phyloP scores from a whole-genome alignment of 2,888 invertebrate species.

The Agrochola macilenta region DNA sequence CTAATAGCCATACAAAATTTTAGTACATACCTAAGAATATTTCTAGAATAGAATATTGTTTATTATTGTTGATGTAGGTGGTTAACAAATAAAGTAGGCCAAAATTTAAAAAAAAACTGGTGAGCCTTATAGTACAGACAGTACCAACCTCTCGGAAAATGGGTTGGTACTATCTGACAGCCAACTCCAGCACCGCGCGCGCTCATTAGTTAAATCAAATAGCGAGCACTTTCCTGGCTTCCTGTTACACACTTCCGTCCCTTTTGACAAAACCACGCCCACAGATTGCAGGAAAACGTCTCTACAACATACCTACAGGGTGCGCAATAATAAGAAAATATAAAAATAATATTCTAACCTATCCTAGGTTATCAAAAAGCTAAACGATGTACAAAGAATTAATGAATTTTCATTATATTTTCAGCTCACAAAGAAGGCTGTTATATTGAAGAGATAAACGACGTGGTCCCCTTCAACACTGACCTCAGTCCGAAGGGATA shows the following conservation, averaged over 20 bases:
- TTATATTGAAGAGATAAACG: slow-evolving; percentile 79
- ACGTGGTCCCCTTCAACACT: slow-evolving; percentile 79
- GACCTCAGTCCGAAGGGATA: slow-evolving; percentile 72
- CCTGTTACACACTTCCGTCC: too few relatives aligned
- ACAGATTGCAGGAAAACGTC: neutral
- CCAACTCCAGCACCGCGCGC: too few relatives aligned
- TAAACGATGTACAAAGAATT: neutral
- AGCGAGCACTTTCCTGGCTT: too few relatives aligned
- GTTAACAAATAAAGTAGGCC: neutral
- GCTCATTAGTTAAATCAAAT: too few relatives aligned
- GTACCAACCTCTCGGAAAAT: too few relatives aligned
- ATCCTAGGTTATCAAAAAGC: neutral
- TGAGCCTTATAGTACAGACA: too few relatives aligned
- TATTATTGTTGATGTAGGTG: neutral
- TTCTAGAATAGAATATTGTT: neutral
- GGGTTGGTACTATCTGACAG: too few relatives aligned
- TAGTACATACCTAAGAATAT: neutral
- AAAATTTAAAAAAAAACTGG: neutral
- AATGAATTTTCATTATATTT: slow-evolving; percentile 63
- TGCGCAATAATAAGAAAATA: neutral
- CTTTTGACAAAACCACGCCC: too few relatives aligned
- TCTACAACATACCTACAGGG: neutral
- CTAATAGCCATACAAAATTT: neutral
- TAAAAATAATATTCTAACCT: neutral
- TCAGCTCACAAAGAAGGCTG: slow-evolving; percentile 84